Percentiles rank a stretch among this genome's conserved stretches.
Evolutionary conservation across 2,797 vertebrate species (phyloP).

Genomic region (Enteromius viviparus): DNA sequence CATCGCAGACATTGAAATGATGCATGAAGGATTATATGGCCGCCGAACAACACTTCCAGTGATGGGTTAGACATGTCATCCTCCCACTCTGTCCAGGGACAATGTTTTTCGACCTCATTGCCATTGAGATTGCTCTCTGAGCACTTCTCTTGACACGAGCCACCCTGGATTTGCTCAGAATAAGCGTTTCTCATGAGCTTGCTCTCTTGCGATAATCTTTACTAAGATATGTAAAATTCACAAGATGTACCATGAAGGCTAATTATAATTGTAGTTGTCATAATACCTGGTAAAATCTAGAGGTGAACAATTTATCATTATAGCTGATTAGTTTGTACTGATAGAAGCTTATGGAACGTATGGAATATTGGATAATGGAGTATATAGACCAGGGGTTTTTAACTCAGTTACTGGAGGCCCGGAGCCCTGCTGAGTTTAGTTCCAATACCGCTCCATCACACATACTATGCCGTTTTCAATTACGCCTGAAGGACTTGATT

Average conservation of each 20-base stretch:
- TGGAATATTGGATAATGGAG: neutral
- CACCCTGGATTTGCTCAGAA: constrained; percentile 32
- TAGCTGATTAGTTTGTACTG: neutral
- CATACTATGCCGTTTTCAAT: too few relatives aligned
- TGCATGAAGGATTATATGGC: constrained; percentile 57
- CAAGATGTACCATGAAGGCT: neutral
- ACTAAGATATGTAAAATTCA: constrained; percentile 4
- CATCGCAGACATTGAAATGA: constrained; percentile 47
- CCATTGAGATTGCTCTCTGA: constrained; percentile 38
- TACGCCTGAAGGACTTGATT: too few relatives aligned
- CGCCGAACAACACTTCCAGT: constrained; percentile 52
- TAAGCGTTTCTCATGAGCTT: constrained; percentile 50
- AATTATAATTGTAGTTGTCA: constrained; percentile 5
- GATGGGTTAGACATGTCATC: constrained; percentile 39
- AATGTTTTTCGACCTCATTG: constrained; percentile 41
- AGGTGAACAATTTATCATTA: neutral
- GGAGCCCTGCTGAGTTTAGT: too few relatives aligned
- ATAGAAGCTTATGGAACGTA: neutral
- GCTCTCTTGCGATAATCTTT: constrained; percentile 1
- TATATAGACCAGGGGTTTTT: neutral
- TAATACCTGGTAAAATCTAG: neutral
- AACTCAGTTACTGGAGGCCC: too few relatives aligned
- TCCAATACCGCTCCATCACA: too few relatives aligned
- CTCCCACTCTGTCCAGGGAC: constrained; percentile 34
- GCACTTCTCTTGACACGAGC: constrained; percentile 4